Percentiles rank a stretch among this genome's conserved stretches.
These are phyloP conservation scores for Bufo gargarizans DNA, from an alignment of 2,113 vertebrate species.

Conservation along the genomic window DNA sequence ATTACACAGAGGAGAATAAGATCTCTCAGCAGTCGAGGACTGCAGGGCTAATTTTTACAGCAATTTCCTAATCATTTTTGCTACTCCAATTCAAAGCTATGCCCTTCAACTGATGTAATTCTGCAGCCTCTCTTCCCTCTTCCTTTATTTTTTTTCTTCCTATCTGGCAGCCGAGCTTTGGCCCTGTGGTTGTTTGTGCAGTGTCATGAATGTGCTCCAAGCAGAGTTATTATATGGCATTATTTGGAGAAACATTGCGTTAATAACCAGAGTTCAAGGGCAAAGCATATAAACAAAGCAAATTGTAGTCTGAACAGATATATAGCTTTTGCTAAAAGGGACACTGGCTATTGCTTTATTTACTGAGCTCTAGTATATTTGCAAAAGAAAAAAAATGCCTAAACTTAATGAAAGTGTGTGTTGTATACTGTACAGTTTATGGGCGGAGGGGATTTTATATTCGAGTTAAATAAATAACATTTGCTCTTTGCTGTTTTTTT, in stretches of 20 bases:
- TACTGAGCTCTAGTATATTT: conserved; percentile 75
- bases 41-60: conserved; percentile 59
- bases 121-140: conserved; percentile 56
- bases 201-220: conserved; percentile 76
- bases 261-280: conserved; percentile 90
- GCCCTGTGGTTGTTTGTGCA: conserved; percentile 67
- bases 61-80: conserved; percentile 58
- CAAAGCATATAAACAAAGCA: conserved; percentile 84
- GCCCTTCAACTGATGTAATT: conserved; percentile 62
- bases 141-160: neutral
- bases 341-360: conserved; percentile 80
- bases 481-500: neutral
- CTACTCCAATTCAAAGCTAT: conserved; percentile 67
- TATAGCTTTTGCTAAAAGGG: conserved; percentile 85
- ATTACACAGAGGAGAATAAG: conserved; percentile 50
- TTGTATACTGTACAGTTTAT: conserved; percentile 13
- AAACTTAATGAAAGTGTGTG: conserved; percentile 39
- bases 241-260: conserved; percentile 85
- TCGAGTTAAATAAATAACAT: conserved; percentile 22
- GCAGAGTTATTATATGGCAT: conserved; percentile 80
- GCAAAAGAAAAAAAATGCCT: conserved; percentile 60
- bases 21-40: conserved; percentile 45
- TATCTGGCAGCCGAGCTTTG: conserved; percentile 64
- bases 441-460: conserved; percentile 20
- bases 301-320: conserved; percentile 85